These are phyloP conservation scores for Ennomos fuscantarius DNA, from an alignment of 2,888 invertebrate genomes.

Conservation along the genomic window DNA sequence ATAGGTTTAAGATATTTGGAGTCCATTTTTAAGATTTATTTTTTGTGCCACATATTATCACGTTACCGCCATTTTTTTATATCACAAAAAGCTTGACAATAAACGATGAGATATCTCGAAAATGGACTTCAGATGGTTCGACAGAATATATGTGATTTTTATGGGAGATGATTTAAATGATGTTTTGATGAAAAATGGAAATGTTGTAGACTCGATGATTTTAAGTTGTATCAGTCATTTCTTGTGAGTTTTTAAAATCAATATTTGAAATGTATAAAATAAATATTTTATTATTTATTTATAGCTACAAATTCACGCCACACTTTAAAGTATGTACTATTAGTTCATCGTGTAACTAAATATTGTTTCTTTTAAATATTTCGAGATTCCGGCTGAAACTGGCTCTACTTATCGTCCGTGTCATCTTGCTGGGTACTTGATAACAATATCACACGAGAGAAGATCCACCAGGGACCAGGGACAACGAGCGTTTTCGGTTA, in stretches of 20 bases:
- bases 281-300: too few species aligned
- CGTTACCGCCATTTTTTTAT: slow-evolving; percentile 18
- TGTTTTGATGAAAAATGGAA: slow-evolving; percentile 21
- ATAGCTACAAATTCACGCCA: too few species aligned
- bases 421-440: too few species aligned
- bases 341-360: too few species aligned
- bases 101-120: slow-evolving; percentile 26
- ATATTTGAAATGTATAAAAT: slow-evolving; percentile 11
- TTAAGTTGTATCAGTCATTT: slow-evolving; percentile 15
- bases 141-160: slow-evolving; percentile 35
- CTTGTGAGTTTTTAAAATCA: slow-evolving; percentile 30
- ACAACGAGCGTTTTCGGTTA: too few species aligned
- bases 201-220: slow-evolving; percentile 20
- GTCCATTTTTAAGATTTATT: slow-evolving; percentile 53
- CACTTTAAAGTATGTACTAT: too few species aligned
- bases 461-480: too few species aligned
- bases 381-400: too few species aligned
- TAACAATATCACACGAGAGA: too few species aligned
- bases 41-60: slow-evolving; percentile 18
- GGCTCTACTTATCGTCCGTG: too few species aligned
- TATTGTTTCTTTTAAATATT: too few species aligned
- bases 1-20: slow-evolving; percentile 56
- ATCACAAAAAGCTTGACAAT: slow-evolving; percentile 41
- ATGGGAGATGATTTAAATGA: slow-evolving; percentile 18
- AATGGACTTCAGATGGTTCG: slow-evolving; percentile 34